These are phyloP conservation scores for Aradus depressus DNA, from an alignment of 2,888 invertebrate species.

Conservation along the genomic window DNA sequence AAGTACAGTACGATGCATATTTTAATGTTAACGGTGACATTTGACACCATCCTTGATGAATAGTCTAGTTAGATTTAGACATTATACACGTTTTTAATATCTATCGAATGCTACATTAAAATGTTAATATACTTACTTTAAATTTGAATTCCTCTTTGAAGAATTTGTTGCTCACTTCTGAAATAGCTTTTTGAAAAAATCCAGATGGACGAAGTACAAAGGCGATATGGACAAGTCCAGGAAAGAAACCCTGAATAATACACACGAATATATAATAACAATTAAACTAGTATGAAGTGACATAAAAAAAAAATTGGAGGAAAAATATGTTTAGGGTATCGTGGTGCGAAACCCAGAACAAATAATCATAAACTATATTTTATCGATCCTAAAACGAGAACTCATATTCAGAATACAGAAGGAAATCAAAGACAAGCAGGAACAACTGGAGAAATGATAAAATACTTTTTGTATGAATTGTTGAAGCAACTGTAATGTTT, in stretches of 20 bases:
- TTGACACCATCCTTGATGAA: too few relatives aligned
- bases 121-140: constrained; percentile 47
- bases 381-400: too few relatives aligned
- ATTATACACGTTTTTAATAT: constrained; percentile 1
- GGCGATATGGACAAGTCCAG: constrained; percentile 85
- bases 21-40: too few relatives aligned
- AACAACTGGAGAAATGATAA: too few relatives aligned
- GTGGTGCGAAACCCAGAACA: too few relatives aligned
- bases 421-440: too few relatives aligned
- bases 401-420: too few relatives aligned
- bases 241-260: constrained; percentile 81
- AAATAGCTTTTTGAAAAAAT: constrained; percentile 90
- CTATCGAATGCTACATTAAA: neutral
- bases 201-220: constrained; percentile 87
- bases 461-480: too few relatives aligned
- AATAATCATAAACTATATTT: neutral
- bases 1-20: too few relatives aligned
- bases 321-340: too few relatives aligned
- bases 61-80: neutral
- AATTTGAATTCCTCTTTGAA: constrained; percentile 89
- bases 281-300: neutral
- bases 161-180: constrained; percentile 84
- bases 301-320: too few relatives aligned
- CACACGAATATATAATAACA: constrained; percentile 5
- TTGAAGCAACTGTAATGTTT: too few relatives aligned